Evolutionary conservation across 2,888 invertebrate species (phyloP), one percentile per base, ranked within the genome.

Genomic region (Lepidochitona cinerea): DNA sequence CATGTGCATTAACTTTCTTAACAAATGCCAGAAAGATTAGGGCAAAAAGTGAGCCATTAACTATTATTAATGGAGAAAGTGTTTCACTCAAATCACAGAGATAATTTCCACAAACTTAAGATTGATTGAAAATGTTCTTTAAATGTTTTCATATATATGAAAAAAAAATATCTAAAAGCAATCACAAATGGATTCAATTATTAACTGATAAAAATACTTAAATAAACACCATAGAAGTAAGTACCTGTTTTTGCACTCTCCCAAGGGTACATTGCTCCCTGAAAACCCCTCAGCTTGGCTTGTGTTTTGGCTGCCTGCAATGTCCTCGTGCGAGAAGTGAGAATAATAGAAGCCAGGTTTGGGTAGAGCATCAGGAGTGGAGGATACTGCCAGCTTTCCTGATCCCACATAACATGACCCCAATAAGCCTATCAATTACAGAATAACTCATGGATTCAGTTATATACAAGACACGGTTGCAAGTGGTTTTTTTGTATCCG

Each of bases 371-470:
- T 59, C 7, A 87, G 79, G 0, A 90, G 79, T 0, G 88, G 77
- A 1, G 90, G 90, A 69, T 81, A 89, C 88, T 90, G 89, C 90
- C 90, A 91, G 3, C 86, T 89, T 75, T 90, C 90, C 75, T 89
- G 89, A 73, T 90, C 90, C 90, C 90, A 90, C 75, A 90, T 90
- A 66, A 90, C 86, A 73, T 90, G 90, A 18, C 90, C 90, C 68
- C 77, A 74, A 73, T 90, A 90, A 71, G 87, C 88, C 89, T 87
- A 52, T n/a, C n/a, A n/a, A n/a, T n/a, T n/a, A n/a, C 36, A 78
- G 37, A 37, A 33, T 4, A 36, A 67, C 18, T 37, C 23, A 33
- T n/a, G 23, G 9, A 59, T 12, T 18, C 14, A 23, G n/a, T n/a
- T n/a, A n/a, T n/a, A n/a, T n/a, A n/a, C n/a, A n/a, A n/a, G 49